Conservation (phyloP, 2,888 invertebrate genomes). For the Meganola albula region DNA sequence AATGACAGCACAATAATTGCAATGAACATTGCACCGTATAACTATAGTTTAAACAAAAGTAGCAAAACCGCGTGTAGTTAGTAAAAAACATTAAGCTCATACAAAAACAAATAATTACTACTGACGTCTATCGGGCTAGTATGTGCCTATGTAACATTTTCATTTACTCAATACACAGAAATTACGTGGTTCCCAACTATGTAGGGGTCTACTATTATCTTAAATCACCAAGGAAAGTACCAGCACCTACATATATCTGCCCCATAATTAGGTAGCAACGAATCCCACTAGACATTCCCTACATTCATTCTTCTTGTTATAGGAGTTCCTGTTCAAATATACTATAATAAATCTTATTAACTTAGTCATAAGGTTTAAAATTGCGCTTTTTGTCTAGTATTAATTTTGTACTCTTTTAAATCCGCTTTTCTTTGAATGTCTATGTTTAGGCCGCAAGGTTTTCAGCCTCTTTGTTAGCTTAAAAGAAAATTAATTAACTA, state of each 20-base stretch:
- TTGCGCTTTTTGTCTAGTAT: conserved; percentile 16
- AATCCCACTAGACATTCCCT: conserved; percentile 35
- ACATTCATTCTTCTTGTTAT: conserved; percentile 37
- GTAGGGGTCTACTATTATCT: conserved; percentile 20
- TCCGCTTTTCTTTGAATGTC: conserved; percentile 51
- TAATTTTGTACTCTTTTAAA: conserved; percentile 47
- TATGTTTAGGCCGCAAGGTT: conserved; percentile 45
- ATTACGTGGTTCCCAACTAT: conserved; percentile 27
- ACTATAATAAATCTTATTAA: conserved; percentile 2
- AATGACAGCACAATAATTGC: no score
- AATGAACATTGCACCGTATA: no score
- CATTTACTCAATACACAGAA: no score
- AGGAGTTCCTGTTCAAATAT: conserved; percentile 18
- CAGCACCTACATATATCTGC: conserved; percentile 21
- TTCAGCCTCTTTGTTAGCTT: conserved; percentile 47
- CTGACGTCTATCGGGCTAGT: no score
- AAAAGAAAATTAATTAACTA: conserved; percentile 71
- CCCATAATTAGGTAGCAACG: conserved; percentile 34
- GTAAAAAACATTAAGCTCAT: no score
- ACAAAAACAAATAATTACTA: no score
- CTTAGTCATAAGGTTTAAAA: conserved; percentile 9
- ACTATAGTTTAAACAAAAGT: no score
- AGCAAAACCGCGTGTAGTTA: no score
- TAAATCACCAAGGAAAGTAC: conserved; percentile 27
- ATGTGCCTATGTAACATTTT: no score